phyloP scores from a whole-genome alignment of 2,797 vertebrate genomes.

The Phalanger gymnotis region DNA sequence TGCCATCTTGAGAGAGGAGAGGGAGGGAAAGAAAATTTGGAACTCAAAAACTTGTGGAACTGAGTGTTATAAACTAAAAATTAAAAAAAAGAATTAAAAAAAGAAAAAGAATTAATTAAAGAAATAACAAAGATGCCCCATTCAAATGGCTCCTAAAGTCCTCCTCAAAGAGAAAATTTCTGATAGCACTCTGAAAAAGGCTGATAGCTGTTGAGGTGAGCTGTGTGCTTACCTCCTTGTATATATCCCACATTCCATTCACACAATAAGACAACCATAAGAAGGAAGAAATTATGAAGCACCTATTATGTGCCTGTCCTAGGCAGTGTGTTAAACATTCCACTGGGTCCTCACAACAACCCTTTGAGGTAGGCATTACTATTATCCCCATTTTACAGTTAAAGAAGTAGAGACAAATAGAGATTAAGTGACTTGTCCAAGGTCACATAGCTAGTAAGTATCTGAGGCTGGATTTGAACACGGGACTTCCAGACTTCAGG shows the following conservation, averaged over 20 bases:
- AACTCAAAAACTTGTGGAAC: too few relatives aligned
- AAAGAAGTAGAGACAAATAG: not conserved
- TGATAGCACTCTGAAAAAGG: not conserved
- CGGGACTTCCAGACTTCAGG: not conserved
- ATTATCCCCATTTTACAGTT: not conserved
- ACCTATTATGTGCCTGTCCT: not conserved
- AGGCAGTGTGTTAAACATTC: not conserved
- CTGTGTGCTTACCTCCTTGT: not conserved
- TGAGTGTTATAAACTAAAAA: too few relatives aligned
- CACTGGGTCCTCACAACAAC: not conserved
- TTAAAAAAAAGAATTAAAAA: too few relatives aligned
- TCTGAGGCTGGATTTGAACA: not conserved
- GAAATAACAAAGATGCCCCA: not conserved
- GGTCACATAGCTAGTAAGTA: not conserved
- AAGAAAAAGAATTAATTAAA: not conserved
- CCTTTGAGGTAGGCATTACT: not conserved
- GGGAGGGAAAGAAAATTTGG: too few relatives aligned
- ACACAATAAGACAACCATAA: not conserved
- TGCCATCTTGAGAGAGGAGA: too few relatives aligned
- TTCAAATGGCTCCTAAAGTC: not conserved
- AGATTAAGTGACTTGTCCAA: not conserved
- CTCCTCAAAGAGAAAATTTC: not conserved
- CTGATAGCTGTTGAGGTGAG: not conserved
- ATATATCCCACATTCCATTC: not conserved
- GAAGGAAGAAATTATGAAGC: not conserved